A percentile compares a stretch with the other conserved stretches of the same genome.
Evolutionary conservation across 2,113 vertebrate genomes (phyloP).

Genomic region (Proteles cristata): DNA sequence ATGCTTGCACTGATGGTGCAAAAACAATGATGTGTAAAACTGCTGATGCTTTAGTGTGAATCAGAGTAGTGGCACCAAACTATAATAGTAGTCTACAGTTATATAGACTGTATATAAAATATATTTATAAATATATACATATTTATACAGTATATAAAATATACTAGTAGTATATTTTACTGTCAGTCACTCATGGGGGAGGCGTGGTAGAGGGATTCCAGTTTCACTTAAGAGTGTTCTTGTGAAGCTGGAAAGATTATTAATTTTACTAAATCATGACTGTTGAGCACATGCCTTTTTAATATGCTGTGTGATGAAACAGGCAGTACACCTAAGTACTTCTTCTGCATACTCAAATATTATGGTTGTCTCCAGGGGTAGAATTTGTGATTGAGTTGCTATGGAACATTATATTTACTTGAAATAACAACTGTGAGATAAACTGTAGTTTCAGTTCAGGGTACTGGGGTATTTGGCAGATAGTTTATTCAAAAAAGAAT

Average conservation of each 20-base stretch:
- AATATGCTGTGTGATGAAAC: neutral
- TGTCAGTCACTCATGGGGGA: neutral
- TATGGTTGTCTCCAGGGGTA: neutral
- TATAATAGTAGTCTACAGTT: neutral
- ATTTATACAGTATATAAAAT: neutral
- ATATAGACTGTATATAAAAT: neutral
- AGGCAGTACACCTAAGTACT: neutral
- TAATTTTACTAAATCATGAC: neutral
- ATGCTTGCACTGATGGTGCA: neutral
- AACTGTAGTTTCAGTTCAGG: neutral
- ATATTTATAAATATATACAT: too few species aligned
- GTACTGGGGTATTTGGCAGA: neutral
- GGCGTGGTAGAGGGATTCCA: neutral
- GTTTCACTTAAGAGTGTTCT: neutral
- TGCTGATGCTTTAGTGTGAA: neutral
- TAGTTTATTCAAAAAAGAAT: neutral
- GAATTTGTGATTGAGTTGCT: neutral
- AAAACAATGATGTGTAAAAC: neutral
- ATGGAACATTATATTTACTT: slow-evolving; percentile 25
- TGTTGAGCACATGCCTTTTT: neutral
- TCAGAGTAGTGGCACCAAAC: neutral
- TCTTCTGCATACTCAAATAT: neutral
- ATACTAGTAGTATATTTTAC: neutral
- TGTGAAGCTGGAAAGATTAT: neutral
- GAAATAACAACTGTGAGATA: neutral